Evolutionary conservation across 2,888 invertebrate genomes (phyloP).

Genomic region (Chrysolina americana): DNA sequence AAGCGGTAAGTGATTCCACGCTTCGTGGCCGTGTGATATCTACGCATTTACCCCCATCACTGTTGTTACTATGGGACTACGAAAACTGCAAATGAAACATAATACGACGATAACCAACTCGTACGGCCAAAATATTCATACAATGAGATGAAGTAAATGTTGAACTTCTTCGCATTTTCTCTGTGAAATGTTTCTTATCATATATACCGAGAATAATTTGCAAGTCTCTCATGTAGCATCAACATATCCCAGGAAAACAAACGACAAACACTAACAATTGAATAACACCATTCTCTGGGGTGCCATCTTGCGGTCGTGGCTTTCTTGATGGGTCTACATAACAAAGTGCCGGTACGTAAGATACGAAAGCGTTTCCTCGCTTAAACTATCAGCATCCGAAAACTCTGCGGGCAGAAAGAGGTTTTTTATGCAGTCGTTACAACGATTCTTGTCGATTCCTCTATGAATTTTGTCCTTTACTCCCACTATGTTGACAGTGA

Average conservation of each 20-base stretch:
- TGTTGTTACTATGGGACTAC: no score
- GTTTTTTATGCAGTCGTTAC: conserved; percentile 35
- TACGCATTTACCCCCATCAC: no score
- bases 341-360: conserved; percentile 31
- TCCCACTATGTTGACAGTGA: background rate
- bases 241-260: conserved; percentile 28
- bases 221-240: conserved; percentile 29
- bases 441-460: conserved; percentile 29
- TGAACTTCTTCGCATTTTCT: conserved; percentile 19
- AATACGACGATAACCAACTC: background rate
- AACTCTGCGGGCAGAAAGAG: conserved; percentile 29
- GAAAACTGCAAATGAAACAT: background rate
- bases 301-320: conserved; percentile 32
- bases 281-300: conserved; percentile 36
- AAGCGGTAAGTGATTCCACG: no score
- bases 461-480: conserved; percentile 9
- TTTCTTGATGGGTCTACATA: conserved; percentile 34
- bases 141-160: conserved; percentile 36
- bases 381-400: conserved; percentile 31
- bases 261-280: conserved; percentile 30
- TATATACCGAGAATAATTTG: conserved; percentile 34
- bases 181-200: conserved; percentile 37
- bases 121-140: background rate
- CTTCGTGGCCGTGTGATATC: no score
- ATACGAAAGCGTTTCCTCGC: conserved; percentile 29